Evolutionary conservation across 1,140 invertebrate species (phyloP).

Genomic region (Drosophila grimshawi): DNA sequence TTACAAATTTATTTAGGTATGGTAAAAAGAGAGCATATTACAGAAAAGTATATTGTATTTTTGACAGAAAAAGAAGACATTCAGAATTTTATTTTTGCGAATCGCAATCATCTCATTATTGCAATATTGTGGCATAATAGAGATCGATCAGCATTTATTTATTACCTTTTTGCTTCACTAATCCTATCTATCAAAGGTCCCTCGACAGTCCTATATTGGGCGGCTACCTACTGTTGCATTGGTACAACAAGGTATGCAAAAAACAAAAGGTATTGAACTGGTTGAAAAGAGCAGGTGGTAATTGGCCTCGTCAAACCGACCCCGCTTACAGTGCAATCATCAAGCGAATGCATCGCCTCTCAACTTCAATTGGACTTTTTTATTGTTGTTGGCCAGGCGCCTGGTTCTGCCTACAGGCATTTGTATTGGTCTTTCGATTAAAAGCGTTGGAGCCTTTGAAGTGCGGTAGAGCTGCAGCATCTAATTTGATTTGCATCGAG

Average conservation of each 20-base stretch:
- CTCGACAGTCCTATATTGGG: too few species aligned
- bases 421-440: constrained; percentile 67
- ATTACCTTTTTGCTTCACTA: too few species aligned
- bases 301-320: constrained; percentile 42
- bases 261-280: background rate
- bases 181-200: too few species aligned
- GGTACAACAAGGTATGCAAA: constrained; percentile 7
- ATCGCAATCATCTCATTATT: too few species aligned
- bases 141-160: too few species aligned
- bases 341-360: constrained; percentile 1
- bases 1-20: too few species aligned
- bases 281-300: constrained; percentile 34
- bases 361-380: constrained; percentile 3
- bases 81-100: background rate
- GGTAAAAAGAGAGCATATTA: too few species aligned
- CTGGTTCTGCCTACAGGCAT: constrained; percentile 13
- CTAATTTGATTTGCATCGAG: constrained; percentile 73
- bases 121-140: too few species aligned
- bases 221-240: too few species aligned
- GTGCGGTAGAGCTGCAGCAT: constrained; percentile 11
- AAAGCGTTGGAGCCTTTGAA: constrained; percentile 62
- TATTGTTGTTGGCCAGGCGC: background rate
- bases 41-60: too few species aligned
- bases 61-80: background rate
- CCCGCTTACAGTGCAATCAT: constrained; percentile 55